These are phyloP conservation scores for Drosophila mercatorum DNA, from an alignment of 2,888 invertebrate species.

Conservation along the genomic window DNA sequence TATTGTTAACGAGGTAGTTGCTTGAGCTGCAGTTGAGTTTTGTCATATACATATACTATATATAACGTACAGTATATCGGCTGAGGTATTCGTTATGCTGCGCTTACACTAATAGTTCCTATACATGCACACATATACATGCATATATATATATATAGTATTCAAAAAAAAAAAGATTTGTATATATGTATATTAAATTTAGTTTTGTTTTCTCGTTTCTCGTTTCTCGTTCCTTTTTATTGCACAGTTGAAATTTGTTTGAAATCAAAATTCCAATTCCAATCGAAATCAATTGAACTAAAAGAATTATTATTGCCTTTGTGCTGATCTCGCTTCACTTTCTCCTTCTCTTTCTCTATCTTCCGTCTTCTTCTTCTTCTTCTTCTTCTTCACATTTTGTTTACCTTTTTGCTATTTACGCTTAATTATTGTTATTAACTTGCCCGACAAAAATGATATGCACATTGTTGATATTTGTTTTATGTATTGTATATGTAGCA, in stretches of 20 bases:
- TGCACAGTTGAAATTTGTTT: constrained; percentile 60
- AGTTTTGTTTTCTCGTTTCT: constrained; percentile 18
- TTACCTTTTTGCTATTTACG: constrained; percentile 70
- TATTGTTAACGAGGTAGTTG: constrained; percentile 76
- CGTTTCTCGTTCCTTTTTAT: constrained; percentile 37
- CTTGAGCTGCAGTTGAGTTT: constrained; percentile 55
- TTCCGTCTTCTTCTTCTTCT: background rate
- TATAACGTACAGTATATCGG: constrained; percentile 3
- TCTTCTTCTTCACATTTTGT: constrained; percentile 6
- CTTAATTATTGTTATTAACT: constrained; percentile 69
- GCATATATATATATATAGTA: constrained; percentile 16
- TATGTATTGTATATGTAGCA: constrained; percentile 24
- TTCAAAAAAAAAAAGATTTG: constrained; percentile 7
- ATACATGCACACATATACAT: constrained; percentile 28
- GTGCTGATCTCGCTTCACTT: constrained; percentile 12
- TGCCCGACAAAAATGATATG: constrained; percentile 69
- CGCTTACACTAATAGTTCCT: constrained; percentile 42
- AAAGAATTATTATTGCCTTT: constrained; percentile 70
- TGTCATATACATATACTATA: constrained; percentile 2
- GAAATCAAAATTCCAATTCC: constrained; percentile 38
- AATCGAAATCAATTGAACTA: constrained; percentile 67
- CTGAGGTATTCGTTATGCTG: constrained; percentile 48
- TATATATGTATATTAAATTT: constrained; percentile 34
- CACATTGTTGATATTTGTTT: constrained; percentile 69
- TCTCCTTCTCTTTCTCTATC: background rate